Percentiles rank a stretch among this genome's conserved stretches.
phyloP scores from a whole-genome alignment of 2,113 vertebrate species.

The Nibea coibor region DNA sequence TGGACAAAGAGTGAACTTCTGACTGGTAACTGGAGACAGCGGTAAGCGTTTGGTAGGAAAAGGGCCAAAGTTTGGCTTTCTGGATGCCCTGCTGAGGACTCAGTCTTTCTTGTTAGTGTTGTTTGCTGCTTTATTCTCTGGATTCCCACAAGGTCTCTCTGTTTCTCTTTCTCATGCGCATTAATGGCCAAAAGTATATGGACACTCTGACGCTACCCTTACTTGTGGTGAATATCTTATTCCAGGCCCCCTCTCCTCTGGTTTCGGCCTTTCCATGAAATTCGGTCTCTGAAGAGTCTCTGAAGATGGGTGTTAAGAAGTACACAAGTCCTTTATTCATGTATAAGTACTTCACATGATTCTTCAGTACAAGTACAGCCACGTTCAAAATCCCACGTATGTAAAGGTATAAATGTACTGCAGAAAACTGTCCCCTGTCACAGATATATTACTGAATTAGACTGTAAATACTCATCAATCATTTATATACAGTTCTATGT shows the following conservation, averaged over 20 bases:
- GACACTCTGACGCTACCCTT: background rate
- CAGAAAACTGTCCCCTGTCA: background rate
- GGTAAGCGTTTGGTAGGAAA: conserved; percentile 55
- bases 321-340: no score
- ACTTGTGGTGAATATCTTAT: background rate
- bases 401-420: background rate
- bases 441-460: background rate
- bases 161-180: conserved; percentile 25
- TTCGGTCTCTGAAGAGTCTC: background rate
- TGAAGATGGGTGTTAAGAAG: background rate
- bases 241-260: background rate
- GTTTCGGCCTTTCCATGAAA: background rate
- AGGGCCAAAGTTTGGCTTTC: conserved; percentile 51
- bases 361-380: no score
- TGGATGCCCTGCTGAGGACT: conserved; percentile 12
- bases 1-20: conserved; percentile 74
- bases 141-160: conserved; percentile 11
- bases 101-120: background rate
- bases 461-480: background rate
- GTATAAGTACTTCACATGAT: background rate
- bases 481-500: background rate
- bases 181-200: conserved; percentile 15
- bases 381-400: no score
- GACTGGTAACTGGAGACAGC: conserved; percentile 68
- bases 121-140: conserved; percentile 3